Percentiles rank a stretch among this genome's conserved stretches.
Conservation (phyloP, 30 jellyfish, hydroid and myxozoan genomes). For the Aurelia coerulea region DNA sequence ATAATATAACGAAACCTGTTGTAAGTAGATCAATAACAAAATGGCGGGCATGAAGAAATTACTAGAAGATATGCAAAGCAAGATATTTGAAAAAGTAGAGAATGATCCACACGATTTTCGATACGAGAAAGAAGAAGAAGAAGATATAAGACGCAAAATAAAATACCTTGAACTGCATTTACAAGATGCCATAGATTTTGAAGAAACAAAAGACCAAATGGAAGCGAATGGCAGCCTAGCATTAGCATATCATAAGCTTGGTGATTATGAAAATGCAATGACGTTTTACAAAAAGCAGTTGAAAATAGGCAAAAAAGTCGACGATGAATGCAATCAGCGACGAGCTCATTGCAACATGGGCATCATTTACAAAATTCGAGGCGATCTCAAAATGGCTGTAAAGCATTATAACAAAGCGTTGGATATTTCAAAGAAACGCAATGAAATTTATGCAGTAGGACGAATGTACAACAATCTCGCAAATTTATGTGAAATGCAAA, state of each 20-base stretch:
- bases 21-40: background rate
- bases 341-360: constrained; percentile 92
- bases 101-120: constrained; percentile 92
- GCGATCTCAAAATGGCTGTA: constrained; percentile 74
- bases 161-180: constrained; percentile 78
- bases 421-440: constrained; percentile 72
- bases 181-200: constrained; percentile 77
- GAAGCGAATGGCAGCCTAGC: constrained; percentile 85
- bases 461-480: constrained; percentile 87
- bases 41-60: constrained; percentile 90
- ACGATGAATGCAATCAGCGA: constrained; percentile 73
- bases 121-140: constrained; percentile 67
- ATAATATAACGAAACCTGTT: background rate
- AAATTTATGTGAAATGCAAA: constrained; percentile 75
- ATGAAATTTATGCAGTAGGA: constrained; percentile 77
- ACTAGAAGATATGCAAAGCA: constrained; percentile 81
- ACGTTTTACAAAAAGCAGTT: constrained; percentile 60
- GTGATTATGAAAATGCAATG: constrained; percentile 74
- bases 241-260: constrained; percentile 77
- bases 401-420: constrained; percentile 74
- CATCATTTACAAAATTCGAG: constrained; percentile 69
- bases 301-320: constrained; percentile 57
- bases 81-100: constrained; percentile 84
- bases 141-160: constrained; percentile 71
- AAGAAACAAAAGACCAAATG: constrained; percentile 76